A percentile compares a stretch with the other conserved stretches of the same genome.
Evolutionary conservation across 1,140 invertebrate genomes (phyloP).

Genomic region (Aporrectodea caliginosa): DNA sequence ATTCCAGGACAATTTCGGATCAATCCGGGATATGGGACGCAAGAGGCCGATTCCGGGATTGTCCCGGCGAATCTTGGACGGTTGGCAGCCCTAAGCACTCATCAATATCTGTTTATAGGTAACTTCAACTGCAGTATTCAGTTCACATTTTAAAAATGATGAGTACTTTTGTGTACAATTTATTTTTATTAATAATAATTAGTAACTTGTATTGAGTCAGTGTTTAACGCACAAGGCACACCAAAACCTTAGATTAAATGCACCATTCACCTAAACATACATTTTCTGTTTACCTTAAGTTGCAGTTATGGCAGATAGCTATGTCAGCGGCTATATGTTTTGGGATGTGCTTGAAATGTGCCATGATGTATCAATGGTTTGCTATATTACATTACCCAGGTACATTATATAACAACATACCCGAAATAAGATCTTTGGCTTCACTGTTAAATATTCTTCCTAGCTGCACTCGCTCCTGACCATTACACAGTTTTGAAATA

Average conservation of each 20-base stretch:
- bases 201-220: too few species aligned
- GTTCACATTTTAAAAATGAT: constrained; percentile 18
- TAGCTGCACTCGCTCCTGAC: too few species aligned
- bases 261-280: background rate
- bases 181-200: background rate
- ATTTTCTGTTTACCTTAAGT: background rate
- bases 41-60: too few species aligned
- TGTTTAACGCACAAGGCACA: too few species aligned
- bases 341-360: background rate
- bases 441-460: background rate
- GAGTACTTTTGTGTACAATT: background rate
- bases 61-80: too few species aligned
- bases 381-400: background rate
- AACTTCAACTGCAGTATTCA: background rate
- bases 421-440: background rate
- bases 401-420: too few species aligned
- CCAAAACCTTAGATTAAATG: background rate
- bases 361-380: background rate
- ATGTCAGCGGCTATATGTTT: background rate
- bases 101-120: background rate
- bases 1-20: too few species aligned
- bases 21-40: too few species aligned
- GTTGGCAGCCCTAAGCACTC: background rate
- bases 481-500: background rate
- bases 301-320: background rate